Evolutionary conservation across 2,797 vertebrate genomes (phyloP), one percentile per base, ranked within the genome.

Genomic region (Pantherophis vulpinus): DNA sequence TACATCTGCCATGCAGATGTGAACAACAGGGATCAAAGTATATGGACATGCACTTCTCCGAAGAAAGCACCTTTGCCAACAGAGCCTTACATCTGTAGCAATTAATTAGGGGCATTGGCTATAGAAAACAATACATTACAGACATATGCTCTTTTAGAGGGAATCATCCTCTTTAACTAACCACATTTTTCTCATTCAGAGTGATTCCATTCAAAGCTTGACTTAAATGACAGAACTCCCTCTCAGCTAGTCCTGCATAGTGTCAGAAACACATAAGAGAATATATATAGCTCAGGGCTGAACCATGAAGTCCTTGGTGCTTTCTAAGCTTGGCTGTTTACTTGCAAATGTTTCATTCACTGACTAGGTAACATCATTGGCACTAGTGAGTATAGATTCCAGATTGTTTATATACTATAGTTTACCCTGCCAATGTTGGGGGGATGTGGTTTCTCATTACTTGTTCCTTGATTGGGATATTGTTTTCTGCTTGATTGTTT

Each of bases 1-100:
- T 27, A 86, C 92, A 93, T 93, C 86, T 93, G 90, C 14, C 55
- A 54, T 88, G 63, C 92, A 91, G 63, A 93, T 93, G 90, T 54
- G 86, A 59, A 74, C 29, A n/a, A n/a, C 37, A 58, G n/a, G 3
- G 88, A 93, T 87, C 63, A 93, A 93, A 88, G 54, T 14, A 86
- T 63, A 61, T 90, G 59, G n/a, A 60, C 42, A 32, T 51, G 55
- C 60, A 70, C 47, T 90, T 51, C 55, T 58, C 87, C 47, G 32
- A 58, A 90, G 37, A 93, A 93, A 32, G 25, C 60, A 54, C 5
- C 42, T 74, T 70, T 91, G 63, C 29, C 29, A 66, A 56, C 20
- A 59, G 29, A 88, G 8, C 74, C 20, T 88, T 91, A 90, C 11
- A 90, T 93, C 47, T 66, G n/a, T 86, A 25, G 51, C 56, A 86